phyloP scores from a whole-genome alignment of 2,113 vertebrate genomes.

The Pardalotus punctatus region DNA sequence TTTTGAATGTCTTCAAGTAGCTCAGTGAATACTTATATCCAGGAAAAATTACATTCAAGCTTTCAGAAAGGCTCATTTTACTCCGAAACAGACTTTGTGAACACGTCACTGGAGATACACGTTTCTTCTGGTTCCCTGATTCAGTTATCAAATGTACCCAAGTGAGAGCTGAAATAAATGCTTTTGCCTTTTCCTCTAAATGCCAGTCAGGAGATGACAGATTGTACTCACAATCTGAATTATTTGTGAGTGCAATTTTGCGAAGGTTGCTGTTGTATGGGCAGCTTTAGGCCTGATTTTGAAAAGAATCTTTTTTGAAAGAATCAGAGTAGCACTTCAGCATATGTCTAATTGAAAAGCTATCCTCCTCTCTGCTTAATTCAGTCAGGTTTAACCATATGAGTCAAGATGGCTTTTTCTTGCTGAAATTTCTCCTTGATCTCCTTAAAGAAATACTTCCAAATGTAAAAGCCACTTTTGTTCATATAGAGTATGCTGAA shows the following conservation, averaged over 20 bases:
- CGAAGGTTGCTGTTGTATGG: neutral
- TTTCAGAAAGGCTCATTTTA: conserved; percentile 1
- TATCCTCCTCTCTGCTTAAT: neutral
- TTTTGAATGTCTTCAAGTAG: neutral
- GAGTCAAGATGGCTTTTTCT: neutral
- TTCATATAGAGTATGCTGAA: neutral
- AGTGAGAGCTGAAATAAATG: neutral
- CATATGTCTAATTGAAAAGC: neutral
- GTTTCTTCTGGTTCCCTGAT: neutral
- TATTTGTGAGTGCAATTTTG: neutral
- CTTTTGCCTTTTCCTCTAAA: neutral
- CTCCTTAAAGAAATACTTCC: neutral
- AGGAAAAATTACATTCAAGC: neutral
- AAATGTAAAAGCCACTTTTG: neutral
- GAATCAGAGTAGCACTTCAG: neutral
- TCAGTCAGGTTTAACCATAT: neutral
- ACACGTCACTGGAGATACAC: neutral
- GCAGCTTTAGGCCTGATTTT: neutral
- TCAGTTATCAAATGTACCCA: neutral
- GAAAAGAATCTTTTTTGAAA: neutral
- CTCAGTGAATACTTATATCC: neutral
- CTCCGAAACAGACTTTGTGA: neutral
- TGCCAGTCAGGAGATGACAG: neutral
- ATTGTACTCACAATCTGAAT: neutral
- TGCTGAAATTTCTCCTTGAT: neutral